Evolutionary conservation across 2,888 invertebrate species (phyloP).

Genomic region (Melinaea marsaeus): DNA sequence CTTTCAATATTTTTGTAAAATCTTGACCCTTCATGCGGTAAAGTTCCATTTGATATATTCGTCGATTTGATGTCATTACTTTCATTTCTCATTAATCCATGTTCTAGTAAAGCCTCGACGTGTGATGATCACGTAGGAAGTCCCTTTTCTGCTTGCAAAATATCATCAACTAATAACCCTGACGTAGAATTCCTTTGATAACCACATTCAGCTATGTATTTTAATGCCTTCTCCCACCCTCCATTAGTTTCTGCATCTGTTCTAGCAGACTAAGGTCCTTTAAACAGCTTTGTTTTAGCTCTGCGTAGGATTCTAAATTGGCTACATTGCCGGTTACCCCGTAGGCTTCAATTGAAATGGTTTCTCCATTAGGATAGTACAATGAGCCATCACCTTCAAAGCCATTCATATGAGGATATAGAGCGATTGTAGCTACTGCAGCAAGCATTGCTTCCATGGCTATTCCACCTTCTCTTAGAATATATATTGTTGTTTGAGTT

Average conservation of each 20-base stretch:
- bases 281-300: constrained; percentile 48
- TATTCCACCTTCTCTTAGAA: constrained; percentile 63
- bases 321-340: constrained; percentile 62
- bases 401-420: constrained; percentile 67
- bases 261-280: constrained; percentile 56
- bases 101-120: too few relatives aligned
- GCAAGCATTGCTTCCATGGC: constrained; percentile 68
- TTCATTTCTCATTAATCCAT: constrained; percentile 17
- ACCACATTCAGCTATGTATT: constrained; percentile 60
- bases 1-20: constrained; percentile 48
- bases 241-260: constrained; percentile 67
- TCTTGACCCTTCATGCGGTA: constrained; percentile 50
- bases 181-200: constrained; percentile 50
- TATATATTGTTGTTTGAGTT: constrained; percentile 59
- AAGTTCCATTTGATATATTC: constrained; percentile 47
- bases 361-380: constrained; percentile 58
- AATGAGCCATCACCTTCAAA: constrained; percentile 72
- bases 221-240: constrained; percentile 68
- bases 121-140: too few relatives aligned
- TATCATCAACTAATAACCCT: constrained; percentile 57
- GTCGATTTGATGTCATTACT: constrained; percentile 43
- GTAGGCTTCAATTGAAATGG: constrained; percentile 64
- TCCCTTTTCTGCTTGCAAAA: constrained; percentile 62
- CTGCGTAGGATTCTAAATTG: constrained; percentile 48
- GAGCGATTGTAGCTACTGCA: constrained; percentile 65